Conservation (phyloP, 2,113 vertebrate species). For the Sciurus niger region DNA sequence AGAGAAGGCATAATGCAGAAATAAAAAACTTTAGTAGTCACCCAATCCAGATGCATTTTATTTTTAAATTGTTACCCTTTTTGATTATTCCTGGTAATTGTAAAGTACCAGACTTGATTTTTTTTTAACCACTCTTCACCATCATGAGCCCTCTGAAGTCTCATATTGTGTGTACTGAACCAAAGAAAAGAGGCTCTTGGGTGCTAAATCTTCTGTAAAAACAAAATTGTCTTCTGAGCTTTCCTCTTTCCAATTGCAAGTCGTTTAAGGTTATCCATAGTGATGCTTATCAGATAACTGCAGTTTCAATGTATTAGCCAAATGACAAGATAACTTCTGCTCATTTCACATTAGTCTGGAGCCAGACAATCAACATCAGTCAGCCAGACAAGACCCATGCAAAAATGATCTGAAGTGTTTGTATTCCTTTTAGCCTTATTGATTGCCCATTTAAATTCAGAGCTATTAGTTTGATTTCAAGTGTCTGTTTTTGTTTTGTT, state of each 20-base stretch:
- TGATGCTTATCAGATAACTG: conserved; percentile 21
- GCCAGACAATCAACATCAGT: conserved; percentile 35
- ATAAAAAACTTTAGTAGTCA: background rate
- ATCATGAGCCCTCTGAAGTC: background rate
- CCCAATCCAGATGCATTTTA: background rate
- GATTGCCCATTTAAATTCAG: conserved; percentile 50
- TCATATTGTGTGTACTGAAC: conserved; percentile 39
- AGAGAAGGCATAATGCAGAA: background rate
- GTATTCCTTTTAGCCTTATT: conserved; percentile 32
- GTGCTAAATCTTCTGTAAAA: conserved; percentile 57
- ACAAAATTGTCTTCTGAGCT: conserved; percentile 28
- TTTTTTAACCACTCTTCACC: conserved; percentile 6
- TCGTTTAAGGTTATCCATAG: conserved; percentile 37
- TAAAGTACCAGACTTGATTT: background rate
- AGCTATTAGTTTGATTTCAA: conserved; percentile 56
- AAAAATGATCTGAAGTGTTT: conserved; percentile 44
- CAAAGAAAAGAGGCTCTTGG: background rate
- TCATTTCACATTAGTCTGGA: background rate
- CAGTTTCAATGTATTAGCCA: conserved; percentile 21
- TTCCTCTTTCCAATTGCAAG: conserved; percentile 63
- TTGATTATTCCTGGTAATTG: conserved; percentile 38
- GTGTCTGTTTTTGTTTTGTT: conserved; percentile 38
- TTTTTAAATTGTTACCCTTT: conserved; percentile 4
- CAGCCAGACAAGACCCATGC: background rate
- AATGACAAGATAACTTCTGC: conserved; percentile 50